Evolutionary conservation across 2,113 vertebrate genomes (phyloP), one percentile per base, ranked within the genome.

Genomic region (Prunella fulvescens): DNA sequence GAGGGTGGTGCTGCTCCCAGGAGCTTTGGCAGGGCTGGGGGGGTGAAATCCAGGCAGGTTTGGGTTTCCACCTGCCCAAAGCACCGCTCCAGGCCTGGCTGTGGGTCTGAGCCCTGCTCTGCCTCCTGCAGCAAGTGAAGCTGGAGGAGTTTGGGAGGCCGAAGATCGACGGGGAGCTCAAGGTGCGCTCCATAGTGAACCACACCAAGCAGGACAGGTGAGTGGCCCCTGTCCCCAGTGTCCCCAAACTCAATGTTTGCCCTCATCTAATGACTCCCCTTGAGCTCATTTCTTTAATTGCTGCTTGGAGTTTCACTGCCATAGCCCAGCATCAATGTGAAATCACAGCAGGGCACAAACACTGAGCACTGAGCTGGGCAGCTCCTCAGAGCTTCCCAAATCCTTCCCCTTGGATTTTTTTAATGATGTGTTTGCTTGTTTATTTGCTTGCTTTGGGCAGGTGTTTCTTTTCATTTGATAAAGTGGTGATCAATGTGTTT

Each of bases 391-490:
- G 81, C 72, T 67, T 73, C 9, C 61, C 81, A 47, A 23, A 26
- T 11, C 4, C 17, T 47, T 42, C 51, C 60, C 53, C 10, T 31
- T 11, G 50, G 47, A 10, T 2, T 62, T 58, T 37, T 71, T 37
- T 18, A 24, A 47, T 20, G 72, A 48, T 44, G 13, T 58, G 42
- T 53, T 44, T 81, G 6, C 45, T 53, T 66, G 50, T 92, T 86
- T n/a, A 0, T 90, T 53, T 92, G 67, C 84, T 96, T 95, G 81
- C 90, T 81, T 88, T 76, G 92, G 93, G 70, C 98, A 99, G 99
- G 98, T 99, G 99, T 97, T 98, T 99, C 81, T 99, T 99, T 98
- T 98, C 99, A 64, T 99, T 99, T 67, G 99, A 99, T 96, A 99
- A 99, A 98, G 99, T 99, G 93, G 99, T 99, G 92, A 99, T 99